Evolutionary conservation across 2,113 vertebrate genomes (phyloP).

Genomic region (Perognathus longimembris): DNA sequence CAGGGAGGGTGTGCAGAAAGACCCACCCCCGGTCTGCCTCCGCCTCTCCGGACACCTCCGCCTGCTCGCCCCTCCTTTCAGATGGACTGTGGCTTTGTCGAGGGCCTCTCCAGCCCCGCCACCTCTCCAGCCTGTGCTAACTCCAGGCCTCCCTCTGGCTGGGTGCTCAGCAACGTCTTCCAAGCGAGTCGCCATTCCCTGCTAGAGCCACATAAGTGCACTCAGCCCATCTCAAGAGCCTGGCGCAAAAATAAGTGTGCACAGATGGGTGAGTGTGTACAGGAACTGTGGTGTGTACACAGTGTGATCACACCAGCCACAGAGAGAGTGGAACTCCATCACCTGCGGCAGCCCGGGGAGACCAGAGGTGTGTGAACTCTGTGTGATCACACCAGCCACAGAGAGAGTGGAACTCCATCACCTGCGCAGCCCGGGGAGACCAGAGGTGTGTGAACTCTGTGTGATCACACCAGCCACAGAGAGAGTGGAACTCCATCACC

Average conservation of each 20-base stretch:
- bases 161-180: neutral
- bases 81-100: neutral
- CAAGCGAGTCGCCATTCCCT: fast-evolving
- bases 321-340: neutral
- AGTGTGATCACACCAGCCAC: too few relatives aligned
- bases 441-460: too few relatives aligned
- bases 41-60: neutral
- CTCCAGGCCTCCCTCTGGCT: neutral
- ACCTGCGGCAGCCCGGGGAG: neutral
- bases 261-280: neutral
- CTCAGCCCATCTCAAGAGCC: neutral
- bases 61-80: fast-evolving
- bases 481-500: too few relatives aligned
- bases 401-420: neutral
- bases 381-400: too few relatives aligned
- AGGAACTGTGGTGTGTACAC: neutral
- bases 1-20: too few relatives aligned
- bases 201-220: fast-evolving
- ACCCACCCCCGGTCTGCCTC: fast-evolving
- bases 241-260: too few relatives aligned
- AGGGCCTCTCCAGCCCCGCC: neutral
- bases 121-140: fast-evolving
- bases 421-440: too few relatives aligned
- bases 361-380: neutral
- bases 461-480: too few relatives aligned